A percentile compares a stretch with the other conserved stretches of the same genome.
These are phyloP conservation scores for Podabrus alpinus DNA, from an alignment of 2,888 invertebrate species.

Conservation along the genomic window DNA sequence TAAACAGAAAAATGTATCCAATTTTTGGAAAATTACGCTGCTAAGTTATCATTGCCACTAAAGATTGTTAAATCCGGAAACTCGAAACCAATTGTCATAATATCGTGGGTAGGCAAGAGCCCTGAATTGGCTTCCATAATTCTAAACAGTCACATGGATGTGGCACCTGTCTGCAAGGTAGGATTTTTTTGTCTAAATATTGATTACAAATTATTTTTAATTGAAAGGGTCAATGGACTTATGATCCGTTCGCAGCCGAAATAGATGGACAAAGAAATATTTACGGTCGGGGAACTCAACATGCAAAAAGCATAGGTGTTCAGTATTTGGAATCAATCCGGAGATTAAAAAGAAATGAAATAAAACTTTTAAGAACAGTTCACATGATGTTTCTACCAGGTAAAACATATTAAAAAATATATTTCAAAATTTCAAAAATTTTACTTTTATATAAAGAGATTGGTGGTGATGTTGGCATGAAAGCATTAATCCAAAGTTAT, in stretches of 20 bases:
- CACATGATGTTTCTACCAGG: slow-evolving; percentile 76
- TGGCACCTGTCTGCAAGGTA: slow-evolving; percentile 81
- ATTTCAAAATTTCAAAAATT: not conserved
- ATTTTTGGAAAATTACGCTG: too few relatives aligned
- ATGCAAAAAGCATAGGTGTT: slow-evolving; percentile 84
- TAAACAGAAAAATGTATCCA: too few relatives aligned
- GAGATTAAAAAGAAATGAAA: slow-evolving; percentile 62
- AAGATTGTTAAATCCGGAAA: too few relatives aligned
- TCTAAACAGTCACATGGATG: slow-evolving; percentile 92
- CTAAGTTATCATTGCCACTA: too few relatives aligned
- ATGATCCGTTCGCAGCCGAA: slow-evolving; percentile 85
- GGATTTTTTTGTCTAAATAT: not conserved
- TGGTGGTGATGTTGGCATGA: slow-evolving; percentile 82
- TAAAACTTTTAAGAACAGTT: slow-evolving; percentile 66
- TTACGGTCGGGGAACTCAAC: slow-evolving; percentile 76
- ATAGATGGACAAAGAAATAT: slow-evolving; percentile 86
- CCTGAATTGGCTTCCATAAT: slow-evolving; percentile 70
- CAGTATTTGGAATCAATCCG: slow-evolving; percentile 79
- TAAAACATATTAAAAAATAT: slow-evolving; percentile 32
- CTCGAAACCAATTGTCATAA: slow-evolving; percentile 69
- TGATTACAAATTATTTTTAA: not conserved
- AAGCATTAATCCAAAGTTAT: slow-evolving; percentile 69
- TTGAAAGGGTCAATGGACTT: slow-evolving; percentile 82
- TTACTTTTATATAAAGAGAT: slow-evolving; percentile 79
- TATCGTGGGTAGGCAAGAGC: slow-evolving; percentile 77